Evolutionary conservation across 1,140 invertebrate genomes (phyloP), one percentile per base, ranked within the genome.

Genomic region (Euwallacea similis): DNA sequence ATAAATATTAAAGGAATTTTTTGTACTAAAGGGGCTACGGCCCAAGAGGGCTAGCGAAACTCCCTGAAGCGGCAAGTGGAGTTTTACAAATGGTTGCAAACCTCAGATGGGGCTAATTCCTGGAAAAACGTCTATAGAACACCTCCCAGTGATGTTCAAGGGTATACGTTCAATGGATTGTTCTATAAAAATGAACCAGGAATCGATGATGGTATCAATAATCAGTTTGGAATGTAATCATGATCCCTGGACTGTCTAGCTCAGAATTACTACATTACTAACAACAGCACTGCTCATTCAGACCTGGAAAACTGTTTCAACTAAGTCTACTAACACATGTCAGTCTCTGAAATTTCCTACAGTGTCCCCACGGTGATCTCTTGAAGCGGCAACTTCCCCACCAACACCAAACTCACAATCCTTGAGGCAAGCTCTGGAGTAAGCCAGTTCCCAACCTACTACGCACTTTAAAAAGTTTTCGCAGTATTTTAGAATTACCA

Each of bases 251-350:
- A 73, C 50, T 46, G 72, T 10, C 56, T 73, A n/a, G 72, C 72
- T 11, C 72, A 73, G 47, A 69, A 73, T 47, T 73, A 73, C 43
- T 73, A 73, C 42, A 21, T 73, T 21, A 69, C 66, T 15, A 66
- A 66, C 60, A 13, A 6, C 0, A 11, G 7, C 44, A 46, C 44
- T 46, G 11, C 7, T 11, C 7, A 46, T 11, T 46, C 11, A 46
- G 44, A 65, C 46, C 47, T 73, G 13, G 61, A 73, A 42, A 73
- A 73, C 53, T 73, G 72, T 66, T 66, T 69, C 15, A 44, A n/a
- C 0, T 73, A 61, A 61, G 10, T 73, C 7, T 10, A 69, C 33
- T n/a, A 53, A 7, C 50, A 73, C n/a, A 73, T 69, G 16, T 50
- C n/a, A 6, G 8, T 65, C 43, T 60, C 43, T 7, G 65, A 47